These are phyloP conservation scores for Cladorhizidae sp. DNA, from an alignment of 37 sponge, comb jelly and placozoan genomes.

Conservation along the genomic window DNA sequence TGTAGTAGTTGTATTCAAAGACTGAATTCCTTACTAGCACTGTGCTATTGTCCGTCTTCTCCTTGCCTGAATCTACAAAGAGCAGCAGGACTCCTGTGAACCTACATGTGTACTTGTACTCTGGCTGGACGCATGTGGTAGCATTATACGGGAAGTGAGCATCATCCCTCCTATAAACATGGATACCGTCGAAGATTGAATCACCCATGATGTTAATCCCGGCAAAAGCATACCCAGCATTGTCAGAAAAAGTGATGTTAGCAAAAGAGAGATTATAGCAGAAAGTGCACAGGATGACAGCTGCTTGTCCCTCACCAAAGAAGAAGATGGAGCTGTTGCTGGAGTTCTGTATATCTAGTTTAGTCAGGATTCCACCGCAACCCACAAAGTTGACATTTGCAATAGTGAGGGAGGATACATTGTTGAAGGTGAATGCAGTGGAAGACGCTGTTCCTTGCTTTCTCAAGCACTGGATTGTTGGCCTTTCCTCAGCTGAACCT, in stretches of 20 bases:
- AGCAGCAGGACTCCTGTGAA: neutral
- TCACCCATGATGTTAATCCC: neutral
- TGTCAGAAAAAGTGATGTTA: neutral
- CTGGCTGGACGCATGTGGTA: neutral
- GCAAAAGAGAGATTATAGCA: neutral
- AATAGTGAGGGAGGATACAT: constrained; percentile 9
- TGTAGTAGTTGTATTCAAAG: constrained; percentile 7
- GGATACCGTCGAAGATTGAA: neutral
- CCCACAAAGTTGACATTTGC: constrained; percentile 9
- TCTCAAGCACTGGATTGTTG: neutral
- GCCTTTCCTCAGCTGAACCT: neutral
- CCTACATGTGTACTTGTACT: neutral
- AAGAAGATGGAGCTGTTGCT: neutral
- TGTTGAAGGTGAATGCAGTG: constrained; percentile 22
- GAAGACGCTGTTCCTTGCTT: neutral
- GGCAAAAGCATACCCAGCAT: constrained; percentile 17
- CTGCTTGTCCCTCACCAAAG: neutral
- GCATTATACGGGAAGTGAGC: neutral
- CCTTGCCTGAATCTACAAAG: neutral
- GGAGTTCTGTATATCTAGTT: neutral
- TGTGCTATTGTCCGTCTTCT: neutral
- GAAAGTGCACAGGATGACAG: constrained; percentile 4
- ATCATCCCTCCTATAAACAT: neutral
- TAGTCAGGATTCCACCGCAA: constrained; percentile 11
- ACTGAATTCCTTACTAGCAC: neutral